Evolutionary conservation across 2,797 vertebrate species (phyloP).

Genomic region (Heterohyrax brucei): DNA sequence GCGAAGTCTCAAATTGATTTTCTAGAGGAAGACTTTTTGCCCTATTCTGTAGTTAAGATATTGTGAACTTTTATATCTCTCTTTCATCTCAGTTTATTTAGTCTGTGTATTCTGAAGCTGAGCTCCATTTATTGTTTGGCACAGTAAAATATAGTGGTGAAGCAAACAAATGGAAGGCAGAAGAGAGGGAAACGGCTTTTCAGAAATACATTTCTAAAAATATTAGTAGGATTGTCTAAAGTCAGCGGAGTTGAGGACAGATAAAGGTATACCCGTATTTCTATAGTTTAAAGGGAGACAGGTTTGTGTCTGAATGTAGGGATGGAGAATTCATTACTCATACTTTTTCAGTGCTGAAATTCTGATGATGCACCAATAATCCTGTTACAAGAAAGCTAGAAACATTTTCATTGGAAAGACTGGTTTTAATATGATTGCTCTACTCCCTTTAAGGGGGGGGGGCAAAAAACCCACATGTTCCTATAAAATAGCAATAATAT

Average conservation of each 20-base stretch:
- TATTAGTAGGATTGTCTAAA: conserved; percentile 20
- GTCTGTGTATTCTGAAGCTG: conserved; percentile 15
- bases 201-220: conserved; percentile 63
- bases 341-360: not conserved
- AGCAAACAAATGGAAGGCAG: conserved; percentile 9
- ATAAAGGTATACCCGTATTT: not conserved
- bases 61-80: conserved; percentile 36
- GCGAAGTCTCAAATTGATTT: conserved; percentile 27
- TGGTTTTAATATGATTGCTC: not conserved
- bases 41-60: not conserved
- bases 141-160: not conserved
- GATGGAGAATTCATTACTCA: not conserved
- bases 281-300: not conserved
- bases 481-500: not conserved
- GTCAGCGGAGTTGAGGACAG: not conserved
- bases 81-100: conserved; percentile 64
- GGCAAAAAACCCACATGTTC: not conserved
- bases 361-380: not conserved
- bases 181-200: conserved; percentile 1
- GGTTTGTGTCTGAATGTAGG: conserved; percentile 8
- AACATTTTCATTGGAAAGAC: not conserved
- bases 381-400: not conserved
- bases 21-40: not conserved
- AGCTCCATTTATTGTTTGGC: conserved; percentile 42
- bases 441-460: not conserved